phyloP scores from a whole-genome alignment of 2,797 vertebrate species.

The Eidolon dupreanum region DNA sequence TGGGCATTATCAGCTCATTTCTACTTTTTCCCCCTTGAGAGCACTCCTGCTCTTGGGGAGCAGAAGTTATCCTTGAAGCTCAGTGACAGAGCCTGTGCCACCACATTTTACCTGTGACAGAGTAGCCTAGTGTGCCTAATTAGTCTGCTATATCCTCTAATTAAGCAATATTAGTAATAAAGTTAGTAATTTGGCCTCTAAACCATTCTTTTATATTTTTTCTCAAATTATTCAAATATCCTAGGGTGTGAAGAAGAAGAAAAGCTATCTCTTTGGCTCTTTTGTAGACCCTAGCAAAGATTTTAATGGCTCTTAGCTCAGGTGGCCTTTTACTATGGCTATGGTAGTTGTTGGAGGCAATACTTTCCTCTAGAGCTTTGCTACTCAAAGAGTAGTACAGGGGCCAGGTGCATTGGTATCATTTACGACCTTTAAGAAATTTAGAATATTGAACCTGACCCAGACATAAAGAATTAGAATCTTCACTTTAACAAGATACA shows the following conservation, averaged over 20 bases:
- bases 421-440: not conserved
- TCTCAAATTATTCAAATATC: not conserved
- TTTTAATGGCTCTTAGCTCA: not conserved
- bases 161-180: not conserved
- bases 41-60: not conserved
- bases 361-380: not conserved
- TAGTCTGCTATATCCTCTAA: not conserved
- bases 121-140: not conserved
- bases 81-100: not conserved
- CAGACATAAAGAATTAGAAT: not conserved
- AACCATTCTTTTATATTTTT: not conserved
- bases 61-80: not conserved
- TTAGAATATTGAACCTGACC: not conserved
- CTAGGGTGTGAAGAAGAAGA: not conserved
- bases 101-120: not conserved
- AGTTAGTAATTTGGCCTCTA: not conserved
- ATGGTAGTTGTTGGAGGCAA: not conserved
- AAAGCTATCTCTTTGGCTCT: not conserved
- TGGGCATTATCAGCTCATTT: not conserved
- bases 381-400: not conserved
- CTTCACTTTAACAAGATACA: not conserved
- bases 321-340: not conserved
- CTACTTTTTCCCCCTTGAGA: not conserved
- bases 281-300: not conserved
- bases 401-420: not conserved